These are phyloP conservation scores for Pyrocephalus nanus DNA, from an alignment of 2,797 vertebrate species.

Conservation along the genomic window DNA sequence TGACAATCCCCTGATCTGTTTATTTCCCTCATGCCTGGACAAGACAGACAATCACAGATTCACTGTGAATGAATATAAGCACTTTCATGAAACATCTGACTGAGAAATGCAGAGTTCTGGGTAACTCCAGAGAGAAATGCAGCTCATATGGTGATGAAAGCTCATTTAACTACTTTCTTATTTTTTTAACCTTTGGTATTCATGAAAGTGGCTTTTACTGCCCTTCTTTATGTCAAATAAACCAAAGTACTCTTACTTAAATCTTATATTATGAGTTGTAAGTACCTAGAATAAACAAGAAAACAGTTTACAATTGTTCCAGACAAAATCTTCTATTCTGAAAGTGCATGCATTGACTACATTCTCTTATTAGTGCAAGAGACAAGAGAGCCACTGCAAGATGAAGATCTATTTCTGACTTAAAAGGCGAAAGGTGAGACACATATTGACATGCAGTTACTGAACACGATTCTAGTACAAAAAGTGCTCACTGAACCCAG, in stretches of 20 bases:
- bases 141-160: background rate
- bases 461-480: background rate
- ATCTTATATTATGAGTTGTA: background rate
- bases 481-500: background rate
- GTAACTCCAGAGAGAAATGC: background rate
- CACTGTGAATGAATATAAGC: background rate
- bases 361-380: background rate
- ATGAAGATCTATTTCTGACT: background rate
- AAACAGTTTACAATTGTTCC: background rate
- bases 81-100: background rate
- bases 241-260: background rate
- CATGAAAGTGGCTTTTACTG: background rate
- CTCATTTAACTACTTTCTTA: background rate
- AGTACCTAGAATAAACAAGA: background rate
- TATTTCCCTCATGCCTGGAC: background rate
- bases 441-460: rapidly evolving
- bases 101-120: background rate
- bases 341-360: background rate
- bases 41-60: background rate
- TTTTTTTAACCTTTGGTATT: background rate
- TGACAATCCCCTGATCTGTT: background rate
- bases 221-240: background rate
- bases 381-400: background rate
- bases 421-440: background rate
- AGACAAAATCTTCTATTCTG: background rate